Conservation (phyloP, 2,113 vertebrate genomes). For the Maylandia zebra region DNA sequence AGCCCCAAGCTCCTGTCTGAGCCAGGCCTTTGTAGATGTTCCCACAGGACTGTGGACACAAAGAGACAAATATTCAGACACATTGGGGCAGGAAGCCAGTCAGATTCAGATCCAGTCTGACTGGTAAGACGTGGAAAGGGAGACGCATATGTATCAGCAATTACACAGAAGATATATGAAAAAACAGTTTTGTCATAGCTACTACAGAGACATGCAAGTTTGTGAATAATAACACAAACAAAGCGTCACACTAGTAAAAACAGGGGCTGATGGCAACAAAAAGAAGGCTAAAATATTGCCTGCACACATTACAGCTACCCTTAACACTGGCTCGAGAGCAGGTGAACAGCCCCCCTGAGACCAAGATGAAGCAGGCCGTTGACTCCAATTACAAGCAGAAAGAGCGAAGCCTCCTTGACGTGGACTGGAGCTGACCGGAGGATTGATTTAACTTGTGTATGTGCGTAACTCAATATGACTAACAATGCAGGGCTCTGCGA, state of each 20-base stretch:
- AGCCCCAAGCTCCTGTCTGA: slow-evolving; percentile 97
- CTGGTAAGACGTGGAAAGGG: background rate
- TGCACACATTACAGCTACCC: background rate
- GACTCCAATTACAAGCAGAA: slow-evolving; percentile 26
- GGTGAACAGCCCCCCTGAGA: slow-evolving; percentile 5
- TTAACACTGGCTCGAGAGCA: background rate
- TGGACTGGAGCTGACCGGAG: slow-evolving; percentile 30
- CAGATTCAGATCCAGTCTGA: background rate
- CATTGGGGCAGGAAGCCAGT: background rate
- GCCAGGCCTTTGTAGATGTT: slow-evolving; percentile 98
- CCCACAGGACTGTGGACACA: slow-evolving; percentile 83
- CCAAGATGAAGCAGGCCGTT: slow-evolving; percentile 6
- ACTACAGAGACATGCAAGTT: background rate
- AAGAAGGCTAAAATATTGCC: background rate
- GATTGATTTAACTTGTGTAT: slow-evolving; percentile 29
- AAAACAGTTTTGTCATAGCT: background rate
- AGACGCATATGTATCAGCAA: background rate
- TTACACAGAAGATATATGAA: background rate
- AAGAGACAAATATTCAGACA: background rate
- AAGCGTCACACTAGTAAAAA: background rate
- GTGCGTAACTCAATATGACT: slow-evolving; percentile 6
- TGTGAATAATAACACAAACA: background rate
- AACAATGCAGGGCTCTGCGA: background rate
- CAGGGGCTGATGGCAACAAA: background rate
- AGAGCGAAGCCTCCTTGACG: slow-evolving; percentile 25